Evolutionary conservation across 2,888 invertebrate genomes (phyloP), one percentile per base, ranked within the genome.

Genomic region (Anticlea derivata): DNA sequence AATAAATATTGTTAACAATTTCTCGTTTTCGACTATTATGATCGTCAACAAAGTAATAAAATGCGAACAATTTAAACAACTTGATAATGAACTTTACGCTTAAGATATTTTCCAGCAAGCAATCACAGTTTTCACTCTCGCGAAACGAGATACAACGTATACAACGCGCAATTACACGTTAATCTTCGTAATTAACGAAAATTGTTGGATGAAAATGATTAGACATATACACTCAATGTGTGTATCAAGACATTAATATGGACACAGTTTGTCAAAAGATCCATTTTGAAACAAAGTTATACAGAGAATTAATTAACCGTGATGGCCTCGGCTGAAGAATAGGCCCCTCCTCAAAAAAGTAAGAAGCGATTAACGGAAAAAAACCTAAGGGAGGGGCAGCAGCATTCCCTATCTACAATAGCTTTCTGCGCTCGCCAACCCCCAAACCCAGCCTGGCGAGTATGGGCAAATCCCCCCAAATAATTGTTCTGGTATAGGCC

Each of bases 111-210:
- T 62, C 53, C 59, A 56, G 65, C 44, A 60, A 66, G 68, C 65
- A 74, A 74, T 73, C 68, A 73, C 64, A 70, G 68, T 68, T 76
- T 73, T 70, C 73, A 74, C 68, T 70, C 62, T 70, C 65, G 67
- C 63, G 70, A 65, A 70, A 69, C 67, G 64, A 70, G 67, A 66
- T 67, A 55, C 17, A 4, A 17, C 17, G 17, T n/a, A 3, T 27
- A 37, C 61, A 43, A 58, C 63, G 55, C 58, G 56, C 63, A 68
- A 65, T 71, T 70, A 65, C 54, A 66, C 60, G 63, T 70, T 65
- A 66, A 66, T 66, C 63, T 66, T 48, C 10, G 65, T 65, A 70
- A 75, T 73, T 75, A 70, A 67, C 63, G 52, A 65, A 71, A 69
- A 69, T 64, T 60, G 56, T 61, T 66, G 63, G 59, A 68, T 65